phyloP scores from a whole-genome alignment of 2,797 vertebrate genomes.

The Gymnopithys bicolor region DNA sequence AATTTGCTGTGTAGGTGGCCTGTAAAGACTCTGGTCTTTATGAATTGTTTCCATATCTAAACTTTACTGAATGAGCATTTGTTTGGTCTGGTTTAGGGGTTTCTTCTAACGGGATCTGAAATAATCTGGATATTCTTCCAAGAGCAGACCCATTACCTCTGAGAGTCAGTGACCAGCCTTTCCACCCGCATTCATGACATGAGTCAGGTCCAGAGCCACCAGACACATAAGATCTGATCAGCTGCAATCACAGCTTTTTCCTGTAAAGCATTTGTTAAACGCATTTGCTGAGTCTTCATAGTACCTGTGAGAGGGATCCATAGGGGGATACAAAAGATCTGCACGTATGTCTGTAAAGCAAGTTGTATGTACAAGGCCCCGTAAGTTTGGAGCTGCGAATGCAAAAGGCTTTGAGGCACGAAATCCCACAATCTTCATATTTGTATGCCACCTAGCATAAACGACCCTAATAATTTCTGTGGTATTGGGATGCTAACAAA shows the following conservation, averaged over 20 bases:
- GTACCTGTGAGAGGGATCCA: background rate
- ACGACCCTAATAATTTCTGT: background rate
- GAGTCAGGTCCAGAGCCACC: background rate
- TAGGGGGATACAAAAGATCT: background rate
- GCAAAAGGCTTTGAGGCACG: background rate
- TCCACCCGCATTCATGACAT: fast-evolving
- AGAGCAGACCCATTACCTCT: background rate
- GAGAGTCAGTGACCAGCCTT: background rate
- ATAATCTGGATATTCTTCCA: background rate
- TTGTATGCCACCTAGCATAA: background rate
- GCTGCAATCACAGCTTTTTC: background rate
- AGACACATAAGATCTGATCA: fast-evolving
- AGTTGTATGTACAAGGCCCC: background rate
- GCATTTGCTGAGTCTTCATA: fast-evolving
- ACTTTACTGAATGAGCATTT: background rate
- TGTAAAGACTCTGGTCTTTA: background rate
- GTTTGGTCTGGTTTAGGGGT: background rate
- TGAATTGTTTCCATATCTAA: background rate
- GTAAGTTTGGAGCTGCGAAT: background rate
- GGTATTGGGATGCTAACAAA: background rate
- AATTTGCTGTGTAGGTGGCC: background rate
- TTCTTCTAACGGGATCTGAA: background rate
- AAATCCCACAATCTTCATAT: fast-evolving
- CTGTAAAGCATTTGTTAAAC: background rate
- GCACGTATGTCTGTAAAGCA: fast-evolving